Evolutionary conservation across 1,140 invertebrate species (phyloP), one percentile per base, ranked within the genome.

Genomic region (Cheumatopsyche charites): DNA sequence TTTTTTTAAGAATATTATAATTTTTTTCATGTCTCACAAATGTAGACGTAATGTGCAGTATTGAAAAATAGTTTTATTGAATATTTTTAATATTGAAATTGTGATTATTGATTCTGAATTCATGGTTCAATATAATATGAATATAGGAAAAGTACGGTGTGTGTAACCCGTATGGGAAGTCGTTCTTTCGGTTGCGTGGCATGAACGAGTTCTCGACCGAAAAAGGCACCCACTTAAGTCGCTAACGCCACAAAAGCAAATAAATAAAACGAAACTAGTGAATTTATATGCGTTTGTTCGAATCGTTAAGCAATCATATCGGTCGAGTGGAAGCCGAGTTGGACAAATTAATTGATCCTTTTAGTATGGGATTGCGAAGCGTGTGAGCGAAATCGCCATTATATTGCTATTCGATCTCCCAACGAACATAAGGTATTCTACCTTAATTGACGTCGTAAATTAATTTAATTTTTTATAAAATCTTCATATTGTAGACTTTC

Each of bases 181-280:
- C 29, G 29, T 36, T 36, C 29, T 36, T 36, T 36, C 41, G 65
- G 69, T 68, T 73, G 72, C 68, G 72, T 71, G 73, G 65, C 70
- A 5, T 29, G 63, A 68, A 71, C 69, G 63, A 47, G 73, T 71
- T 74, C 61, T 65, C 62, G 17, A 25, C 55, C 43, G 47, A 55
- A 68, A 68, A 71, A 74, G 67, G 73, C 69, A 62, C 68, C 73
- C 73, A 74, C 73, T 74, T 74, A 74, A 68, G 65, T 69, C 73
- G 73, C 42, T 47, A 71, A 68, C 25, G 36, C 68, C 66, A 58
- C 19, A 23, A 58, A 58, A 5, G 23, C 55, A 1, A 58, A 58
- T 47, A 58, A 58, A 58, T 25, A 58, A 58, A 25, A 58, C 55
- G 29, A 58, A 58, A 58, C 55, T 58, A 58, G 55, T 58, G 21